Percentiles rank a stretch among this genome's conserved stretches.
Evolutionary conservation across 2,113 vertebrate genomes (phyloP).

Genomic region (Peromyscus polionotus): DNA sequence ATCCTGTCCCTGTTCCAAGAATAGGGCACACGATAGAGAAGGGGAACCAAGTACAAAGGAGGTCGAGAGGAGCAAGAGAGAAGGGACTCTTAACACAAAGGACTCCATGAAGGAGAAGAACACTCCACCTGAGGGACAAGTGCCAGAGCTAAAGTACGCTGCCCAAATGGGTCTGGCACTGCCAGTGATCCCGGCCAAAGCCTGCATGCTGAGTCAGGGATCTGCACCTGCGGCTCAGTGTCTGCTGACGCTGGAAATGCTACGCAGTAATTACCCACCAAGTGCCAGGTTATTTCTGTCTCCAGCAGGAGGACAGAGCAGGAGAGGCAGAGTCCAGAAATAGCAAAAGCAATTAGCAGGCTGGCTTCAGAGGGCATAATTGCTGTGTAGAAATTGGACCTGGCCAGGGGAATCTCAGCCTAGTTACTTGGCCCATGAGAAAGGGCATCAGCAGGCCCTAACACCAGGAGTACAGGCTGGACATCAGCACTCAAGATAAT

Average conservation of each 20-base stretch:
- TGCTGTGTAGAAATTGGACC: neutral
- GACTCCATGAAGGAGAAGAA: accelerated
- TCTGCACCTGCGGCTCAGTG: neutral
- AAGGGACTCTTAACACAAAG: neutral
- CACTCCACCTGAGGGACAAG: accelerated
- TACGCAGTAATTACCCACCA: conserved; percentile 49
- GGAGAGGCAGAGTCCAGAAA: conserved; percentile 76
- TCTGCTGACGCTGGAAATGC: conserved; percentile 43
- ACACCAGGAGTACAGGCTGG: too few species aligned
- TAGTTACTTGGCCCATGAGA: neutral
- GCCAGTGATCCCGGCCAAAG: neutral
- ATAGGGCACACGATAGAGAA: neutral
- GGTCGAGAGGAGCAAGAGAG: neutral
- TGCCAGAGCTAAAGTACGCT: accelerated
- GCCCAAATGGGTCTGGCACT: too few species aligned
- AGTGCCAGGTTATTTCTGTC: conserved; percentile 78
- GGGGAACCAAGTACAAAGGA: neutral
- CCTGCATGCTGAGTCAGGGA: conserved; percentile 57
- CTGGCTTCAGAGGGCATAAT: conserved; percentile 49
- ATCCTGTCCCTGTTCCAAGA: neutral
- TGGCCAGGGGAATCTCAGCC: conserved; percentile 61
- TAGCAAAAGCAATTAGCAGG: conserved; percentile 78
- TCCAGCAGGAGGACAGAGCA: conserved; percentile 68
- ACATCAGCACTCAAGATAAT: neutral
- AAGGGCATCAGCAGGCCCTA: accelerated